Evolutionary conservation across 2,888 invertebrate genomes (phyloP).

Genomic region (Idaea aversata): DNA sequence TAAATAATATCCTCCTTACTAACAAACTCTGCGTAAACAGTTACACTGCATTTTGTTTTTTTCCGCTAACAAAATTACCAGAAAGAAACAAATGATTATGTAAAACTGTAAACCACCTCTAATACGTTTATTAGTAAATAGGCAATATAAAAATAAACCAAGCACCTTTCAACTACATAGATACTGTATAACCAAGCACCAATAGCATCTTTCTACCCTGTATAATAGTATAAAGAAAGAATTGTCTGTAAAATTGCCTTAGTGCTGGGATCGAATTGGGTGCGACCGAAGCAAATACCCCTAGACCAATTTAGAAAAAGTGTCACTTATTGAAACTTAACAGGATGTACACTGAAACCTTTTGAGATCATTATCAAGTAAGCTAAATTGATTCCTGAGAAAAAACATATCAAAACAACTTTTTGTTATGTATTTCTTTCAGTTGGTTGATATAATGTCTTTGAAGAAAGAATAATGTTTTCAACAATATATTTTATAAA

Average conservation of each 20-base stretch:
- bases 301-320: constrained; percentile 37
- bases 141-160: constrained; percentile 24
- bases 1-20: background rate
- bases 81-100: background rate
- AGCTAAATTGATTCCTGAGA: background rate
- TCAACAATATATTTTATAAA: too few relatives aligned
- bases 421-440: too few relatives aligned
- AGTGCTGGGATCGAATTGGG: constrained; percentile 37
- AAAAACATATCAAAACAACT: background rate
- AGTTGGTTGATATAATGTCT: too few relatives aligned
- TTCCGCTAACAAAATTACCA: background rate
- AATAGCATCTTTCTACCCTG: constrained; percentile 33
- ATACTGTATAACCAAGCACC: constrained; percentile 50
- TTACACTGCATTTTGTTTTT: too few relatives aligned
- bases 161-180: constrained; percentile 34
- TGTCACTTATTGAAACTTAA: constrained; percentile 33
- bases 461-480: too few relatives aligned
- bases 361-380: background rate
- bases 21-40: too few relatives aligned
- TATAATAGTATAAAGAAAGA: constrained; percentile 27
- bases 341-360: constrained; percentile 29
- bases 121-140: background rate
- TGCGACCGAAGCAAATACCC: constrained; percentile 49
- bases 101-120: background rate
- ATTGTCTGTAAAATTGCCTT: constrained; percentile 25